Evolutionary conservation across 2,888 invertebrate genomes (phyloP).

Genomic region (Ornithoptera priamus): DNA sequence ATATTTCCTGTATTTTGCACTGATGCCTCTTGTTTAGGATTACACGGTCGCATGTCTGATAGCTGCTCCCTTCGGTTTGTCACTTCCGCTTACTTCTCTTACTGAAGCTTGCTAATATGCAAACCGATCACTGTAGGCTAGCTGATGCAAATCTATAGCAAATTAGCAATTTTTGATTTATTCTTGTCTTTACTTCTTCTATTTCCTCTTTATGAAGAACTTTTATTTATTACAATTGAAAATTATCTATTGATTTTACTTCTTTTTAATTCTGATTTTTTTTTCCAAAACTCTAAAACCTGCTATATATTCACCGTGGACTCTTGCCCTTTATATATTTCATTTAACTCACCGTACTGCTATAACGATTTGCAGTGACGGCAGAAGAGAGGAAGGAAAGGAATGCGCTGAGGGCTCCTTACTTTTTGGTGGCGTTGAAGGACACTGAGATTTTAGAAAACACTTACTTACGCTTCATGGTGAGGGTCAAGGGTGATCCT

Average conservation of each 20-base stretch:
- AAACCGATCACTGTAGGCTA: conserved; percentile 3
- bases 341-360: neutral
- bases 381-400: conserved; percentile 85
- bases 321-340: neutral
- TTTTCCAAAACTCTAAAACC: no score
- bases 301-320: no score
- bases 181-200: neutral
- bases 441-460: conserved; percentile 93
- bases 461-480: conserved; percentile 92
- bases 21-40: conserved; percentile 24
- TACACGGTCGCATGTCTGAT: conserved; percentile 22
- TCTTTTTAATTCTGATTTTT: no score
- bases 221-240: no score
- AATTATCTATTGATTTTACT: neutral
- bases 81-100: conserved; percentile 21
- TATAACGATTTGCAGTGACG: conserved; percentile 75
- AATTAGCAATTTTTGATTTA: neutral
- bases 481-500: conserved; percentile 92
- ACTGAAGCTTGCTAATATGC: conserved; percentile 20
- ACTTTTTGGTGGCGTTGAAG: conserved; percentile 91
- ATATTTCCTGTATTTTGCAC: conserved; percentile 64
- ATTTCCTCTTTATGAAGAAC: neutral
- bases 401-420: conserved; percentile 86
- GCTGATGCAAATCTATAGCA: conserved; percentile 1
- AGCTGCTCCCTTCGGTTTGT: conserved; percentile 19